Evolutionary conservation across 2,113 vertebrate species (phyloP), one percentile per base, ranked within the genome.

Genomic region (Ptilorrhoa leucosticta): DNA sequence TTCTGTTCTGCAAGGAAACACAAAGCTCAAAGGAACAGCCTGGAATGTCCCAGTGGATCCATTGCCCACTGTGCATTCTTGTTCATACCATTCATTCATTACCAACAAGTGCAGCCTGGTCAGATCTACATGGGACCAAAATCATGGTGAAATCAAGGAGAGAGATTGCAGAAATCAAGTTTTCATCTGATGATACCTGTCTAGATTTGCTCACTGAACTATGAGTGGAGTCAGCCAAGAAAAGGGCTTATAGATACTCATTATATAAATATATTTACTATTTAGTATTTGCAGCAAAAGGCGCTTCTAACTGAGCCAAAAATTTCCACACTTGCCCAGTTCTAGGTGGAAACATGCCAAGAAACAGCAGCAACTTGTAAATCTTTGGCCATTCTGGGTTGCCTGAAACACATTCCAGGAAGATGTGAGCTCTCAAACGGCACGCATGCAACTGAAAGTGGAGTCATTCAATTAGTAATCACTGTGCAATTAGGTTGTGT

Each of bases 391-490:
- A 11, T 30, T 57, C 37, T 80, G 61, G 28, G 35, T 50, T 35
- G 40, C 70, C 50, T 93, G 57, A 58, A 85, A 73, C 23, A 15
- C 0, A 0, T 50, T 51, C 9, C 31, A 7, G 31, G 60, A 73
- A 88, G 56, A 80, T 28, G 47, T 30, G 63, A 79, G 70, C 56
- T 82, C 89, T 72, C 53, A 48, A 31, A 87, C 1, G 4, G 48
- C 31, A 71, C 0, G 0, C n/a, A 16, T 1, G 7, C 56, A 82
- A 87, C 80, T 89, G 60, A 50, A 83, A 89, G 47, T 17, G 20
- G 47, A 96, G 53, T 60, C 56, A 53, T 68, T 60, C 85, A 91
- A 87, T 86, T 92, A 96, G 51, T 26, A 92, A 93, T 84, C 94
- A 72, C 76, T 61, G 51, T 19, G 83, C 51, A 95, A 93, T 93